phyloP scores from a whole-genome alignment of 2,113 vertebrate genomes.

The Callospermophilus lateralis region DNA sequence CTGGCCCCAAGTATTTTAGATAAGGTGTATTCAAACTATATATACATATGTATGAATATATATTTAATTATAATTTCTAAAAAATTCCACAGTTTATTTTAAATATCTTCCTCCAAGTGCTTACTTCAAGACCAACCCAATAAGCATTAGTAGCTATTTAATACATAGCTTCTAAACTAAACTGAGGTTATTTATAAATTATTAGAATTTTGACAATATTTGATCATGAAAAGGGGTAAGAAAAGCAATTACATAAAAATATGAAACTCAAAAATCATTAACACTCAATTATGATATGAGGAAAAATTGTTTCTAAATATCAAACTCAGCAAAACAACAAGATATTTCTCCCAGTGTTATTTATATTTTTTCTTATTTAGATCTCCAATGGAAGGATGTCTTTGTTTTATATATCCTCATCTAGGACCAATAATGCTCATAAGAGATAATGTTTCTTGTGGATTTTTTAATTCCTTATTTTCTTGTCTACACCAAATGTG shows the following conservation, averaged over 20 bases:
- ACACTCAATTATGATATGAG: neutral
- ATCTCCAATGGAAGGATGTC: neutral
- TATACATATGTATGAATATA: neutral
- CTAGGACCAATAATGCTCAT: neutral
- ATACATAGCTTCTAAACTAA: neutral
- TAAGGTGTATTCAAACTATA: neutral
- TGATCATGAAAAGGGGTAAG: neutral
- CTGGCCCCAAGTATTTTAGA: neutral
- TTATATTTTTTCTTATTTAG: neutral
- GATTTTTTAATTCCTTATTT: neutral
- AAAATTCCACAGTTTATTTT: neutral
- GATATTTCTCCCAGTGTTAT: neutral
- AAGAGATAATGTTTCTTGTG: neutral
- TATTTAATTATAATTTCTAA: constrained; percentile 1
- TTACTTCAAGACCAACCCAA: neutral
- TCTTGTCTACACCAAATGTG: neutral
- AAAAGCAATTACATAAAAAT: neutral
- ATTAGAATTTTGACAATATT: constrained; percentile 33
- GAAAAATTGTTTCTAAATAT: neutral
- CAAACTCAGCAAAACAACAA: neutral
- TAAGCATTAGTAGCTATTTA: neutral
- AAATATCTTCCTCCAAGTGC: neutral
- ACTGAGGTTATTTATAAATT: constrained; percentile 44
- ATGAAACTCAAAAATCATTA: constrained; percentile 17
- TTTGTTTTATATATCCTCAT: neutral